phyloP scores from a whole-genome alignment of 2,797 vertebrate species.

The Babyrousa celebensis region DNA sequence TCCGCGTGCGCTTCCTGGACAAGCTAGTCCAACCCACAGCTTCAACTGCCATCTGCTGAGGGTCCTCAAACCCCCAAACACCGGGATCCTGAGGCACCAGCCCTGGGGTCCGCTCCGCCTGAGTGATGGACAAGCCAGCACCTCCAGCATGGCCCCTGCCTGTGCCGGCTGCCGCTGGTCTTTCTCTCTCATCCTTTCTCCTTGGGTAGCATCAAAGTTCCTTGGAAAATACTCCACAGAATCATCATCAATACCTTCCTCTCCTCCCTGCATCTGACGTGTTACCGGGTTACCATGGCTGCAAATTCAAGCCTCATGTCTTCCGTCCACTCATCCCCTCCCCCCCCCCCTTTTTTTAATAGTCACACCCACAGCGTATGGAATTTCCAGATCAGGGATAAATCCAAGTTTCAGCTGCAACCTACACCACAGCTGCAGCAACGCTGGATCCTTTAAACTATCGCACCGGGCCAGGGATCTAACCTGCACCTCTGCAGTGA shows the following conservation, averaged over 20 bases:
- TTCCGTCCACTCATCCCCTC: too few relatives aligned
- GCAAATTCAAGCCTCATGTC: neutral
- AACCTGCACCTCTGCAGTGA: too few relatives aligned
- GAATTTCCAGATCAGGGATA: too few relatives aligned
- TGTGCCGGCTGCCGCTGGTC: neutral
- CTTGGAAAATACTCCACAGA: neutral
- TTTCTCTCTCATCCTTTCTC: neutral
- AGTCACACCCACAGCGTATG: too few relatives aligned
- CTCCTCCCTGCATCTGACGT: too few relatives aligned
- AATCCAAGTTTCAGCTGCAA: too few relatives aligned
- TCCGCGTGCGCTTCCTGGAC: neutral
- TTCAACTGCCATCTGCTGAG: neutral
- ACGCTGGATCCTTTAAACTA: too few relatives aligned
- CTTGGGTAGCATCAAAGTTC: neutral
- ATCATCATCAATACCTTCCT: neutral
- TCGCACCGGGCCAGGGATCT: too few relatives aligned
- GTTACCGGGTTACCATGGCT: neutral
- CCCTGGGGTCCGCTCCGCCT: neutral
- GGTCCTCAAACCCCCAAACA: neutral
- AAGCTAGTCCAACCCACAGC: neutral
- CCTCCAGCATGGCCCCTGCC: neutral
- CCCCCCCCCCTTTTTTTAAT: too few relatives aligned
- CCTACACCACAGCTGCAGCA: too few relatives aligned
- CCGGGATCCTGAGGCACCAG: neutral
- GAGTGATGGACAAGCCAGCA: neutral